These are phyloP conservation scores for Arion vulgaris DNA, from an alignment of 1,140 invertebrate species.

Conservation along the genomic window DNA sequence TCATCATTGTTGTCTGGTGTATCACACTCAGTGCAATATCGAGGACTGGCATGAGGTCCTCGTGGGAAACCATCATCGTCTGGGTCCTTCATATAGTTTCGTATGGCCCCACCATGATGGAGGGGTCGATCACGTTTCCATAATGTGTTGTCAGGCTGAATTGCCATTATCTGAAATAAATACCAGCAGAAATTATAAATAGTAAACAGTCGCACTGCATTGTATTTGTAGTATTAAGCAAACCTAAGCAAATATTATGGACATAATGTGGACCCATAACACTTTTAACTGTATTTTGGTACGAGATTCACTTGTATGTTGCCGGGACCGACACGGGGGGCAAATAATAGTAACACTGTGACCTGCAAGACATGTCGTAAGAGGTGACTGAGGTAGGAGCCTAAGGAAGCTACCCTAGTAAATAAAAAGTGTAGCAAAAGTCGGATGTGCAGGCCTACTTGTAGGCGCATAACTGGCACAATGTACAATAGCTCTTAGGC, in stretches of 20 bases:
- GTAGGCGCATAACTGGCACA: too few relatives aligned
- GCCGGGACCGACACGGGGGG: too few relatives aligned
- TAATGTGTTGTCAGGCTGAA: constrained; percentile 59
- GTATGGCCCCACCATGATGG: constrained; percentile 69
- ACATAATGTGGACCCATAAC: background rate
- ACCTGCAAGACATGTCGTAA: too few relatives aligned
- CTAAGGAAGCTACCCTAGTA: too few relatives aligned
- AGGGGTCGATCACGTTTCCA: constrained; percentile 68
- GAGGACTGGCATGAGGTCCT: constrained; percentile 60
- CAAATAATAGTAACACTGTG: too few relatives aligned
- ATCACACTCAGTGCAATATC: constrained; percentile 58
- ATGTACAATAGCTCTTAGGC: too few relatives aligned
- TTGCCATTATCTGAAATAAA: constrained; percentile 69
- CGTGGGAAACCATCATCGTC: constrained; percentile 66
- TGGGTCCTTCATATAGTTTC: constrained; percentile 64
- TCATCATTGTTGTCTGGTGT: constrained; percentile 60
- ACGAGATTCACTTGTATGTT: too few relatives aligned
- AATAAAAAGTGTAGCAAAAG: too few relatives aligned
- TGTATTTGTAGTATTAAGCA: background rate
- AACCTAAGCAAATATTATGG: background rate
- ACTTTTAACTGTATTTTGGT: too few relatives aligned
- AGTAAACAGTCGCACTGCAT: background rate
- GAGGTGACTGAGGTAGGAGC: too few relatives aligned
- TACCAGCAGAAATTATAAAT: background rate
- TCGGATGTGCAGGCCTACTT: too few relatives aligned